Evolutionary conservation across 2,888 invertebrate species (phyloP), one percentile per base, ranked within the genome.

Genomic region (Rhogogaster chlorosoma): DNA sequence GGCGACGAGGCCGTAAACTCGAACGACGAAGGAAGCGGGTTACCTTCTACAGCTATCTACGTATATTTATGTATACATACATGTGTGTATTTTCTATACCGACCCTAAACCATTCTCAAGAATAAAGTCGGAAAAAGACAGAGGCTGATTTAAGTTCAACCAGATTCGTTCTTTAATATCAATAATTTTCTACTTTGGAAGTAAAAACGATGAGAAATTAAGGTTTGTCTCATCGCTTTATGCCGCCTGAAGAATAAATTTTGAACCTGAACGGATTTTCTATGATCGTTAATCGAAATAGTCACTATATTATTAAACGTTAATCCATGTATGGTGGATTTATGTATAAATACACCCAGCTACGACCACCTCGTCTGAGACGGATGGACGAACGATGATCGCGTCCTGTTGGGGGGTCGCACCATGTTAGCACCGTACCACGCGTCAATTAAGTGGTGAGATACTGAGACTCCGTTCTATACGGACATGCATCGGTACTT

Each of bases 371-470:
- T 80, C 29, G 80, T 18, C n/a, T 29, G 61, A 36, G 36, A 57
- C 22, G 80, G 80, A 80, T 22, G 57, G 61, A 61, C 61, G 73
- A 26, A 38, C 61, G 92, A 90, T 91, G 92, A 92, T 92, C 88
- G 86, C 75, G 87, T 87, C 88, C 82, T 88, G 89, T 90, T 91
- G 93, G 93, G 93, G 91, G 93, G 93, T 93, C 93, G 93, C 92
- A 89, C 91, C 92, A 92, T 92, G 93, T 93, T 92, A 93, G 91
- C 90, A 91, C 91, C 90, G 91, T 90, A 92, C 92, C 92, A 92
- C 92, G 93, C 93, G 93, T 93, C 93, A 93, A 93, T 93, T 93
- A 93, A 93, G 93, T 92, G 92, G 90, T 92, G 92, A 93, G 93
- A 93, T 93, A 93, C 93, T 92, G 92, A 89, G 90, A 90, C 92